Evolutionary conservation across 2,113 vertebrate species (phyloP).

Genomic region (Periophthalmodon schlosseri): DNA sequence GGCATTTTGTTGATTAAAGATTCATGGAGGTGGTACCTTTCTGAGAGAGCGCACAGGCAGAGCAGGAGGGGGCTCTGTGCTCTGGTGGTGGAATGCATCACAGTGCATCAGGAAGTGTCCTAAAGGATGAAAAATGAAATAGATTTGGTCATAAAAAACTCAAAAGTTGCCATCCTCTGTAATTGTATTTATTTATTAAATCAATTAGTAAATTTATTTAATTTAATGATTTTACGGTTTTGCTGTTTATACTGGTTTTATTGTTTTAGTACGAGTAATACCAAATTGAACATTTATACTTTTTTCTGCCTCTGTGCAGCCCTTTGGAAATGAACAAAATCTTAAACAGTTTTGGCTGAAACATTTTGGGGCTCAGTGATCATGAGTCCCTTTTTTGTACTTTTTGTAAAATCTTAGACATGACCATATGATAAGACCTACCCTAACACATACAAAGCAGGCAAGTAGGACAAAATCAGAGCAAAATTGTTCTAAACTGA

Average conservation of each 20-base stretch:
- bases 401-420: neutral
- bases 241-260: neutral
- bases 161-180: neutral
- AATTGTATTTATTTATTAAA: no score
- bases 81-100: slow-evolving; percentile 92
- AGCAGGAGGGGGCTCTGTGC: slow-evolving; percentile 87
- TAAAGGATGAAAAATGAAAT: slow-evolving; percentile 51
- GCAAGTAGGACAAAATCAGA: neutral
- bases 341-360: neutral
- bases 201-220: no score
- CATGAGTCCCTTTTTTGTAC: neutral
- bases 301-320: no score
- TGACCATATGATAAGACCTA: neutral
- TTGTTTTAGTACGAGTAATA: no score
- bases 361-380: no score
- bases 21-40: slow-evolving; percentile 75
- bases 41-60: slow-evolving; percentile 90
- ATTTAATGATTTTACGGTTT: no score
- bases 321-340: neutral
- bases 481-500: slow-evolving; percentile 49
- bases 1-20: neutral
- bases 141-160: neutral
- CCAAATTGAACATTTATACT: no score
- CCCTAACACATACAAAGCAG: neutral
- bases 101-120: slow-evolving; percentile 95